phyloP scores from a whole-genome alignment of 2,888 invertebrate genomes.

The Papilio gigon region DNA sequence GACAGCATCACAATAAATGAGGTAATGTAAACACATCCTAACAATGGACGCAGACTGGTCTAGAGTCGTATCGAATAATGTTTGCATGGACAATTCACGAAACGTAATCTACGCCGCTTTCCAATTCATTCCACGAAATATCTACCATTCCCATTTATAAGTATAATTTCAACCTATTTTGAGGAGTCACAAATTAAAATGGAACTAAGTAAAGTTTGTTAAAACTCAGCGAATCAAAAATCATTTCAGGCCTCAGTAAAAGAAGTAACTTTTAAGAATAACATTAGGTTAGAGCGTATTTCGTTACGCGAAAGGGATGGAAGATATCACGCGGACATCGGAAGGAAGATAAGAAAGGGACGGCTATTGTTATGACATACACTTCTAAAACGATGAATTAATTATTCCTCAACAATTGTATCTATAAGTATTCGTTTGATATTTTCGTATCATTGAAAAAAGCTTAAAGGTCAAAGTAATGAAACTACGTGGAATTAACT shows the following conservation, averaged over 20 bases:
- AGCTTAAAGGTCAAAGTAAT: slow-evolving; percentile 5
- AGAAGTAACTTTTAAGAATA: no score
- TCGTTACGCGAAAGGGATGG: not conserved
- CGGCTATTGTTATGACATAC: not conserved
- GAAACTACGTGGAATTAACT: not conserved
- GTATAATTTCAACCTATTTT: not conserved
- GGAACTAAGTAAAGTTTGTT: no score
- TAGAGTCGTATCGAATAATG: slow-evolving; percentile 1
- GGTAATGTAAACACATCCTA: not conserved
- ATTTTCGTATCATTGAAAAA: slow-evolving; percentile 9
- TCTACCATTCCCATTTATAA: not conserved
- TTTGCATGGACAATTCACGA: slow-evolving; percentile 10
- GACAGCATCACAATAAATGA: not conserved
- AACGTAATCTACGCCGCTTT: not conserved
- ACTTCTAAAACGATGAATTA: not conserved
- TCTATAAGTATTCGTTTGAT: not conserved
- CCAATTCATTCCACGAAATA: not conserved
- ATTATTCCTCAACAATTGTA: not conserved
- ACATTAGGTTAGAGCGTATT: not conserved
- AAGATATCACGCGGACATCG: not conserved
- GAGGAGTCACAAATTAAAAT: no score
- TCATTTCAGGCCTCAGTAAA: no score
- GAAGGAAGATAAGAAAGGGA: not conserved
- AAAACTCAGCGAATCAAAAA: no score
- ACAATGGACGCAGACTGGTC: slow-evolving; percentile 4